Conservation (phyloP, 2,888 invertebrate species). For the Anorthoa munda region DNA sequence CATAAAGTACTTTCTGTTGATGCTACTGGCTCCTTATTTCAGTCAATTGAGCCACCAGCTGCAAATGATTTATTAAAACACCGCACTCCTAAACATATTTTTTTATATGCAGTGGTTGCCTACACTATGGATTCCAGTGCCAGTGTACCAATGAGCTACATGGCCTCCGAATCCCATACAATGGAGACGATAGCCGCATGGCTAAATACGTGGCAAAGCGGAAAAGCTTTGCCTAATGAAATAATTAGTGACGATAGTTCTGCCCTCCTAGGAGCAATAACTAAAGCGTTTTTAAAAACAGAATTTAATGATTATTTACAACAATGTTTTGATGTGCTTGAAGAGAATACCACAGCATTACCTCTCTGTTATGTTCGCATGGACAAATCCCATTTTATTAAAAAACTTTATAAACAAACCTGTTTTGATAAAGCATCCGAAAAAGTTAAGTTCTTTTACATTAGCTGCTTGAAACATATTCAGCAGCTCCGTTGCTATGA, state of each 20-base stretch:
- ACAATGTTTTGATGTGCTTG: conserved; percentile 42
- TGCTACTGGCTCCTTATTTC: conserved; percentile 51
- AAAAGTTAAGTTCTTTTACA: conserved; percentile 32
- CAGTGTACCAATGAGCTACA: conserved; percentile 45
- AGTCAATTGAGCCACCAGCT: conserved; percentile 34
- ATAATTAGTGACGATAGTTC: conserved; percentile 42
- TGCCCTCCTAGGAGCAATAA: conserved; percentile 44
- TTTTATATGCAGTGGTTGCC: conserved; percentile 48
- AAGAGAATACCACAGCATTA: conserved; percentile 28
- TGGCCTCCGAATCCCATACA: conserved; percentile 49
- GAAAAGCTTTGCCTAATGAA: conserved; percentile 36
- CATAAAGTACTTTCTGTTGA: conserved; percentile 37
- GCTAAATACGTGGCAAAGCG: conserved; percentile 36
- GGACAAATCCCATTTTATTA: conserved; percentile 42
- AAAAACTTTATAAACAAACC: conserved; percentile 41
- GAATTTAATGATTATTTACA: conserved; percentile 40
- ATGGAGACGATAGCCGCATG: conserved; percentile 48
- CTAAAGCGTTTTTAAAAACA: conserved; percentile 37
- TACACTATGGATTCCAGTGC: conserved; percentile 39
- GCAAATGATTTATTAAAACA: conserved; percentile 37
- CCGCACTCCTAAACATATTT: conserved; percentile 36
- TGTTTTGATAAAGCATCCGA: conserved; percentile 45
- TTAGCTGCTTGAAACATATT: conserved; percentile 26
- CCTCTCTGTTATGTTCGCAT: conserved; percentile 36
- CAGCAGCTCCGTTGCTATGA: conserved; percentile 24